Conservation (phyloP, 2,797 vertebrate species). For the Prunella strophiata region DNA sequence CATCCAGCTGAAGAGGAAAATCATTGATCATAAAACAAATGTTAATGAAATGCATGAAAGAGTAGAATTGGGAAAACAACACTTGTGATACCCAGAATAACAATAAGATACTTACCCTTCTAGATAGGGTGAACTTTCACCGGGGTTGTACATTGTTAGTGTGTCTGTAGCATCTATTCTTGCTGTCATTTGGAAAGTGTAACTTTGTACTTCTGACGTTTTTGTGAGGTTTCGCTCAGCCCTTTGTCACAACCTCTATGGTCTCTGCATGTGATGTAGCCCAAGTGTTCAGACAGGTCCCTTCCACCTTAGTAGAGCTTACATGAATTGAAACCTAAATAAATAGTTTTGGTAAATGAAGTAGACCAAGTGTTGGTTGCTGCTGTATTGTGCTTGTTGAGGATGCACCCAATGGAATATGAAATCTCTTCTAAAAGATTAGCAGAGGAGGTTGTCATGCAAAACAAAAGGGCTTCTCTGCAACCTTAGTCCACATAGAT, state of each 20-base stretch:
- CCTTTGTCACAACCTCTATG: not conserved
- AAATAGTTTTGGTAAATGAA: not conserved
- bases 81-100: not conserved
- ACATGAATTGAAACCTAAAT: not conserved
- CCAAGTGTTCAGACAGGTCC: not conserved
- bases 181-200: not conserved
- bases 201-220: accelerated
- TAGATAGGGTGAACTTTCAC: not conserved
- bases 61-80: not conserved
- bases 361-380: not conserved
- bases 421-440: not conserved
- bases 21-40: not conserved
- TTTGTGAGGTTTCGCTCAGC: not conserved
- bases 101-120: not conserved
- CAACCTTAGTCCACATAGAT: accelerated
- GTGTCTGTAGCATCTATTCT: accelerated
- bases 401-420: not conserved
- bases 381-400: not conserved
- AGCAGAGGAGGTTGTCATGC: not conserved
- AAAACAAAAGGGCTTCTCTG: not conserved
- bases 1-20: not conserved
- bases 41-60: not conserved
- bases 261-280: not conserved
- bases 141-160: accelerated
- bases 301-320: not conserved